phyloP scores from a whole-genome alignment of 2,797 vertebrate genomes.

The Graptemys geographica region DNA sequence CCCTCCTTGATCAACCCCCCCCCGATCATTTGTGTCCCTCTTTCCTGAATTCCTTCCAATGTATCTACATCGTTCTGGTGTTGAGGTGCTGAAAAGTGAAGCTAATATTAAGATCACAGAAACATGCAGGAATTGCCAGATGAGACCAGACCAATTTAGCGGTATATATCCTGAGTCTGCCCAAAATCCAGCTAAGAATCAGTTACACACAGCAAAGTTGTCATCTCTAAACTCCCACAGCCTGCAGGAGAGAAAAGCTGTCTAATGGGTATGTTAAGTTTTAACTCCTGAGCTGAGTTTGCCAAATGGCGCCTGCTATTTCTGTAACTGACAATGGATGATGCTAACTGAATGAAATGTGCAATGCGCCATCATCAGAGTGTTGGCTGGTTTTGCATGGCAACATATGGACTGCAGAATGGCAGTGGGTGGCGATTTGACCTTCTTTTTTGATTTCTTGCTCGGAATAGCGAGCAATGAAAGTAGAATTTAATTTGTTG shows the following conservation, averaged over 20 bases:
- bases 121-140: background rate
- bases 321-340: background rate
- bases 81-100: background rate
- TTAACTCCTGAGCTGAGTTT: background rate
- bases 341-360: background rate
- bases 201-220: background rate
- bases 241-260: background rate
- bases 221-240: background rate
- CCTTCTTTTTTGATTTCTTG: background rate
- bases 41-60: background rate
- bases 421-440: background rate
- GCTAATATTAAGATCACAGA: background rate
- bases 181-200: background rate
- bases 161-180: too few relatives aligned
- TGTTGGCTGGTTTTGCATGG: background rate
- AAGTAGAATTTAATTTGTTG: background rate
- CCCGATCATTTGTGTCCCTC: too few relatives aligned
- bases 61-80: background rate
- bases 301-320: background rate
- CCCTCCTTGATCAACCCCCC: background rate
- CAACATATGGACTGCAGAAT: background rate
- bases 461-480: background rate
- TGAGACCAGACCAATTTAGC: background rate
- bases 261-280: background rate
- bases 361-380: background rate